phyloP scores from a whole-genome alignment of 2,797 vertebrate species.

The Sebastiscus tertius region DNA sequence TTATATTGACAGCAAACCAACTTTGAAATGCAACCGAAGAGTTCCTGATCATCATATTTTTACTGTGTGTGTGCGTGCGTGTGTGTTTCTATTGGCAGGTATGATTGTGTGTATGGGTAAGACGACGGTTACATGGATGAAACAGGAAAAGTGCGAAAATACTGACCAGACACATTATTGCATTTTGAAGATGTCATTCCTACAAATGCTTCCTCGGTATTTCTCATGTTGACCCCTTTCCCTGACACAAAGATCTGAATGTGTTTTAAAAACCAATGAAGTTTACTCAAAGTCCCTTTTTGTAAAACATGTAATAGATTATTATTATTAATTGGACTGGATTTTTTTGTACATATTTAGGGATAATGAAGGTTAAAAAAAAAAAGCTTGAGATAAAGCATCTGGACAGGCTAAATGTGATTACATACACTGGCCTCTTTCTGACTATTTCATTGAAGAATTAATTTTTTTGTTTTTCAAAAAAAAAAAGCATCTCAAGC shows the following conservation, averaged over 20 bases:
- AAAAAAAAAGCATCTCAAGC: background rate
- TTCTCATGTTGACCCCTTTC: constrained; percentile 19
- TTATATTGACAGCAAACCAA: constrained; percentile 78
- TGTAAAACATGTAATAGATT: constrained; percentile 8
- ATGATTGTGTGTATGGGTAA: constrained; percentile 56
- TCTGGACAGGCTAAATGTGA: background rate
- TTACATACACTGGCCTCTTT: constrained; percentile 1
- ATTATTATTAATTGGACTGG: constrained; percentile 23
- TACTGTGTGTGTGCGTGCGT: constrained; percentile 67
- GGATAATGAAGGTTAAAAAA: background rate
- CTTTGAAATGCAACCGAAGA: constrained; percentile 66
- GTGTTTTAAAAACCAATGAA: constrained; percentile 51
- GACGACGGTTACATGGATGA: constrained; percentile 33
- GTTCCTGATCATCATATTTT: constrained; percentile 73
- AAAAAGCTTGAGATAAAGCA: background rate
- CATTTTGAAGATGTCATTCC: constrained; percentile 60
- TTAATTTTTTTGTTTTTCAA: background rate
- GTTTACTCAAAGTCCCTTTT: constrained; percentile 40
- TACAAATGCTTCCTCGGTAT: constrained; percentile 50
- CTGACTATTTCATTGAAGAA: constrained; percentile 17
- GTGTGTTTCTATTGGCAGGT: constrained; percentile 61
- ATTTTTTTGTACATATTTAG: constrained; percentile 34
- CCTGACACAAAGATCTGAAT: constrained; percentile 51
- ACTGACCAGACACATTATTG: constrained; percentile 28
- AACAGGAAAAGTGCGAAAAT: constrained; percentile 38